These are phyloP conservation scores for Cyrtonyx montezumae DNA, from an alignment of 2,113 vertebrate species.

Conservation along the genomic window DNA sequence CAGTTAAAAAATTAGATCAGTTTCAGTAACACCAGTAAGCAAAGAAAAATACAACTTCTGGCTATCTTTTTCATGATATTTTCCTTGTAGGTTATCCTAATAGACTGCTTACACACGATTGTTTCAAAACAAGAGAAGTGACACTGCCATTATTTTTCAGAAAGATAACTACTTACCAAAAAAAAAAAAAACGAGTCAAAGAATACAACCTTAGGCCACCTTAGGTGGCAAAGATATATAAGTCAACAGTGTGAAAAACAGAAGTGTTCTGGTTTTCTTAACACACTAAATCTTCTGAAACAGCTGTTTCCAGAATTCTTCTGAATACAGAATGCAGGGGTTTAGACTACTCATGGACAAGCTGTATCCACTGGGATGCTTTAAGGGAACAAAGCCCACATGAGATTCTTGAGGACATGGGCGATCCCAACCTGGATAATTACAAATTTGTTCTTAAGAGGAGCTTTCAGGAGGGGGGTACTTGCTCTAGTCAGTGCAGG, in stretches of 20 bases:
- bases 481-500: neutral
- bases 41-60: neutral
- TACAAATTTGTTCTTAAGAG: neutral
- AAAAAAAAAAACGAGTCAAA: neutral
- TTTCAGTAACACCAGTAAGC: neutral
- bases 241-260: neutral
- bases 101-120: neutral
- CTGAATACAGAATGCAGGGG: neutral
- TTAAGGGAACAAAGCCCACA: rapidly evolving
- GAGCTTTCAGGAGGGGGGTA: neutral
- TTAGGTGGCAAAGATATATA: neutral
- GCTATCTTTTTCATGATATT: neutral
- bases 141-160: neutral
- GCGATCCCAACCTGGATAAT: neutral
- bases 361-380: neutral
- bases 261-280: neutral
- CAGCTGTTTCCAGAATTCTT: neutral
- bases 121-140: neutral
- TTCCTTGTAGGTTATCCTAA: neutral
- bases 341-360: neutral
- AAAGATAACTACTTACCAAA: neutral
- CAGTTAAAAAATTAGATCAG: neutral
- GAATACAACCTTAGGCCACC: neutral
- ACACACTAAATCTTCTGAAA: neutral
- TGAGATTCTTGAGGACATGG: neutral